A percentile compares a stretch with the other conserved stretches of the same genome.
phyloP scores from a whole-genome alignment of 2,797 vertebrate genomes.

The Platalea minor region DNA sequence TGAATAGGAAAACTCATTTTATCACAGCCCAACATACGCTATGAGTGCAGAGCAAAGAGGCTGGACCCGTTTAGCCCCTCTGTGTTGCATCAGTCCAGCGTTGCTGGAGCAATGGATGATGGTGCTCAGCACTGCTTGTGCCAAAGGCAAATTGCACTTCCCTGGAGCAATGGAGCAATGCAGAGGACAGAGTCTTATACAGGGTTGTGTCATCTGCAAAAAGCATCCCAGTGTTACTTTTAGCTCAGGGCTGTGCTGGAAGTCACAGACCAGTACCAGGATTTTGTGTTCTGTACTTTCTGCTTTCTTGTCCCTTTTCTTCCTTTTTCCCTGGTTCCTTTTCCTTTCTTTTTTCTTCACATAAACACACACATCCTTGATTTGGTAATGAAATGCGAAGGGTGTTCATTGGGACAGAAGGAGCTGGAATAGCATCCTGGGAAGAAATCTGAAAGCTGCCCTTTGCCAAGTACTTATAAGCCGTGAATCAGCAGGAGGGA shows the following conservation, averaged over 20 bases:
- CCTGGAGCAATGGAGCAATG: not conserved
- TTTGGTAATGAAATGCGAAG: not conserved
- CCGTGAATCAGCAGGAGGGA: conserved; percentile 3
- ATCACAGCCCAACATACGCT: rapidly evolving
- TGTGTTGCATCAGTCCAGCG: rapidly evolving
- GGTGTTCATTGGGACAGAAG: not conserved
- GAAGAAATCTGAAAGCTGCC: conserved; percentile 22
- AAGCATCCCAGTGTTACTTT: not conserved
- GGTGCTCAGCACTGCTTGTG: not conserved
- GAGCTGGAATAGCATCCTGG: not conserved
- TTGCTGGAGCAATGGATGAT: not conserved
- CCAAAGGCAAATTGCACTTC: not conserved
- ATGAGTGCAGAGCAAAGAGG: not conserved
- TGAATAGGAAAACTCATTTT: not conserved
- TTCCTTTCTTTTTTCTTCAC: not conserved
- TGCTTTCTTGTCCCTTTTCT: not conserved
- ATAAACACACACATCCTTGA: not conserved
- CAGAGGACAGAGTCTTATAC: not conserved
- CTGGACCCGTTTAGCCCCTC: not conserved
- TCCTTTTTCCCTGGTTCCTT: not conserved
- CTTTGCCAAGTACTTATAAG: conserved; percentile 8
- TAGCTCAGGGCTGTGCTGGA: not conserved
- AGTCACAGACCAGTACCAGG: not conserved
- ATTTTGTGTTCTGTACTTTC: not conserved
- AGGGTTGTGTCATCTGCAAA: not conserved